A percentile compares a stretch with the other conserved stretches of the same genome.
phyloP scores from a whole-genome alignment of 1,140 invertebrate species.

The Polypedilum pembai region DNA sequence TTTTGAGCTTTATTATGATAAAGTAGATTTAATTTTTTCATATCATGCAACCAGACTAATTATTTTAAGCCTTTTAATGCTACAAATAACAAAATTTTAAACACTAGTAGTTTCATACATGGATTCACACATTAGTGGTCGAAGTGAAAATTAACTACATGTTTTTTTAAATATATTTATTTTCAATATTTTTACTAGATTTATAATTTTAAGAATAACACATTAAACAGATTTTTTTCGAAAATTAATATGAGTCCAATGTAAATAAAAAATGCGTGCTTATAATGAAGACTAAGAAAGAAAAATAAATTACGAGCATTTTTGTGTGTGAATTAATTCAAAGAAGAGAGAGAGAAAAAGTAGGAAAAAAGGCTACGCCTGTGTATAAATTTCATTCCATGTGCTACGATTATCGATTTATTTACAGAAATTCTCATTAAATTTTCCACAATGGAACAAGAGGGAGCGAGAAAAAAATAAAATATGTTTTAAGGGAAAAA shows the following conservation, averaged over 20 bases:
- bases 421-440: neutral
- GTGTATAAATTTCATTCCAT: neutral
- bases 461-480: neutral
- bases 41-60: conserved; percentile 3
- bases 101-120: neutral
- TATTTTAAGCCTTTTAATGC: neutral
- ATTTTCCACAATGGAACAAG: too few relatives aligned
- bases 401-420: conserved; percentile 6
- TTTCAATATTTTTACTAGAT: neutral
- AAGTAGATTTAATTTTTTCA: conserved; percentile 7
- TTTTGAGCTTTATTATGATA: neutral
- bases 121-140: neutral
- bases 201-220: neutral
- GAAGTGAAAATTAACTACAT: neutral
- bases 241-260: neutral
- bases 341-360: neutral
- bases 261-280: conserved; percentile 12
- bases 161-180: neutral
- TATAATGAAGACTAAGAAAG: neutral
- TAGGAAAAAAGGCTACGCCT: conserved; percentile 9
- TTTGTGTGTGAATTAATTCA: neutral
- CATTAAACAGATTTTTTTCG: neutral
- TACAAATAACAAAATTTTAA: neutral
- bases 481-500: conserved; percentile 11
- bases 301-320: conserved; percentile 3